Evolutionary conservation across 2,888 invertebrate genomes (phyloP).

Genomic region (Ormia ochracea): DNA sequence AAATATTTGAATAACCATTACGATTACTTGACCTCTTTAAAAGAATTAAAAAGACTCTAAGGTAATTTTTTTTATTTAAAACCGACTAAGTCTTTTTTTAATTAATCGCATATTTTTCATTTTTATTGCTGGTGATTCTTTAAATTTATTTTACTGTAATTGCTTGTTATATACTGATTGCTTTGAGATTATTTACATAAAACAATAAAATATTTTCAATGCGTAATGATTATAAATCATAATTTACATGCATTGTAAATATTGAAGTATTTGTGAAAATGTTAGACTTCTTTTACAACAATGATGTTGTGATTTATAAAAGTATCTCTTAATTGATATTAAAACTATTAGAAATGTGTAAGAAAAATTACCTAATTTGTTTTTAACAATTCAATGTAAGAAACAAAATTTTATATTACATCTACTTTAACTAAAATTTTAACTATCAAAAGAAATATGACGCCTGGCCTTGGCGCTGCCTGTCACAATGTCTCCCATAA

Average conservation of each 20-base stretch:
- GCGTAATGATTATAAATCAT: slow-evolving; percentile 4
- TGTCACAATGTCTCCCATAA: slow-evolving; percentile 29
- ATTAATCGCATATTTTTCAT: too few species aligned
- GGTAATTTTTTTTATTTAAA: too few species aligned
- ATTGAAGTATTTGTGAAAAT: not conserved
- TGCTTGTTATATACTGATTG: too few species aligned
- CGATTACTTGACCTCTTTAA: too few species aligned
- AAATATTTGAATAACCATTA: too few species aligned
- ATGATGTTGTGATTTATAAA: slow-evolving; percentile 3
- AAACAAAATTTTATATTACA: not conserved
- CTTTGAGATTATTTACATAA: too few species aligned
- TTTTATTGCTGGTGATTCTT: too few species aligned
- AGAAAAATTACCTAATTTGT: slow-evolving; percentile 54
- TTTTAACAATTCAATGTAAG: not conserved
- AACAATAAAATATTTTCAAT: not conserved
- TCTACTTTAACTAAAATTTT: not conserved
- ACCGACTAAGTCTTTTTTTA: too few species aligned
- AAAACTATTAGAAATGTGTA: slow-evolving; percentile 37
- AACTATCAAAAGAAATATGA: slow-evolving; percentile 81
- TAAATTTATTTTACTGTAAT: too few species aligned
- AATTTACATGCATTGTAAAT: not conserved
- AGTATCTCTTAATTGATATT: slow-evolving; percentile 15
- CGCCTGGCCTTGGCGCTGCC: slow-evolving; percentile 78
- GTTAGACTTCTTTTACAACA: slow-evolving; percentile 17
- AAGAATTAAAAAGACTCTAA: too few species aligned